A percentile compares a stretch with the other conserved stretches of the same genome.
These are phyloP conservation scores for Hypsopygia costalis DNA, from an alignment of 2,888 invertebrate species.

Conservation along the genomic window DNA sequence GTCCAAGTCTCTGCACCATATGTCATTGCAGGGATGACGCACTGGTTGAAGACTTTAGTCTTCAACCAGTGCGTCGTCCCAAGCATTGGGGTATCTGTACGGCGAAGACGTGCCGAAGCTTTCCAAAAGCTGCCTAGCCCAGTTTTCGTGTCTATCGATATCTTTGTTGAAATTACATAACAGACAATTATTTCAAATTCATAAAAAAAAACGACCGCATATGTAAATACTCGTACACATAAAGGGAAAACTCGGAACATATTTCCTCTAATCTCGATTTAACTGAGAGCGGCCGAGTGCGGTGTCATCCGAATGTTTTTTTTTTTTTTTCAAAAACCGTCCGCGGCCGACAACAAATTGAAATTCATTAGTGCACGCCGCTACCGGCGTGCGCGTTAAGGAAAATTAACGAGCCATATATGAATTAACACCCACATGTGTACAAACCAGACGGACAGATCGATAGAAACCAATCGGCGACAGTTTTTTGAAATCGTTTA, in stretches of 20 bases:
- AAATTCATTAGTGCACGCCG: conserved; percentile 71
- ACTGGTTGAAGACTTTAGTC: no score
- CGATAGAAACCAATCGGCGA: conserved; percentile 41
- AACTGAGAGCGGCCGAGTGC: conserved; percentile 21
- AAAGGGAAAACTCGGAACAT: conserved; percentile 11
- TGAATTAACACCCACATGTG: conserved; percentile 65
- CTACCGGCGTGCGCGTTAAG: conserved; percentile 63
- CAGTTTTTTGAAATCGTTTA: conserved; percentile 32
- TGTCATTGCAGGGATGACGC: no score
- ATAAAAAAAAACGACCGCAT: no score
- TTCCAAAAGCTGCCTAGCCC: no score
- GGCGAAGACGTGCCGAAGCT: no score
- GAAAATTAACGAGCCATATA: conserved; percentile 74
- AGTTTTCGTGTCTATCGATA: no score
- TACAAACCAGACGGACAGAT: conserved; percentile 29
- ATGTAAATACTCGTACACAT: not conserved
- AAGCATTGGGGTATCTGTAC: no score
- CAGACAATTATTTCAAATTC: no score
- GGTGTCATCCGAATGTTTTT: conserved; percentile 36
- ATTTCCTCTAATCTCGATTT: conserved; percentile 26
- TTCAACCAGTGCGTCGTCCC: no score
- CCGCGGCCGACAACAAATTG: conserved; percentile 64
- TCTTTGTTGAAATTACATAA: no score
- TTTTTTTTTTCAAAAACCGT: conserved; percentile 39
- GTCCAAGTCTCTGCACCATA: no score